Base-by-base conservation (phyloP, 2,888 invertebrate species). In the Acleris emargana region DNA sequence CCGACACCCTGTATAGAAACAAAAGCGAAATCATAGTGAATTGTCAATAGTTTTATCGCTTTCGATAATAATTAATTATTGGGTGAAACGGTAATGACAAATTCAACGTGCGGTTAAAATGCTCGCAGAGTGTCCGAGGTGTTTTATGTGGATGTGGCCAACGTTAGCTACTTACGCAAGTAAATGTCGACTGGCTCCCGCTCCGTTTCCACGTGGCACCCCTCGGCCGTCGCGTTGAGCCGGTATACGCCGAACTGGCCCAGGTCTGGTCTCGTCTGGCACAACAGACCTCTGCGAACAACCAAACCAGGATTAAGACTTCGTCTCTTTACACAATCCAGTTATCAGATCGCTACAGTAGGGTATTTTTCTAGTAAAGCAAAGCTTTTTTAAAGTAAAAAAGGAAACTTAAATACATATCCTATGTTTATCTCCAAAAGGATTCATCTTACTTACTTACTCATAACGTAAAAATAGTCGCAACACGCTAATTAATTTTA, bases 191-290 rank as follows among this genome's bases (percentile, higher is more conserved):
- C 95, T 3, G 97, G 95, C 66, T 94, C 93, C 74, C 93, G 94
- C 22, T 93, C 81, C 0, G 94, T 94, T n/a, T 77, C 75, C 54
- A 96, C 81, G 28, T 86, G 79, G 76, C 96, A 96, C 45, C 86
- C 89, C 49, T 93, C 92, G 5, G 83, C 76, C 17, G 86, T 81
- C 1, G 94, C 83, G 47, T 93, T 93, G 52, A 96, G 84, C 67
- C 94, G 93, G 79, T 96, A 97, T 61, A 96, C 94, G 5, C 96
- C 96, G 76, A 96, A 96, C 86, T 96, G 94, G 1, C 94, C 95
- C 72, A 96, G 79, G 64, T 93, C 83, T 1, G 94, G 93, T 9
- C 88, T 78, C 38, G 95, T 71, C 72, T 94, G 93, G 75, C 96
- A 96, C 58, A 95, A 72, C 49, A 94, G 76, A 13, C 93, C 88